Percentiles rank a stretch among this genome's conserved stretches.
Evolutionary conservation across 2,888 invertebrate genomes (phyloP).

Genomic region (Zaprionus lineosus): DNA sequence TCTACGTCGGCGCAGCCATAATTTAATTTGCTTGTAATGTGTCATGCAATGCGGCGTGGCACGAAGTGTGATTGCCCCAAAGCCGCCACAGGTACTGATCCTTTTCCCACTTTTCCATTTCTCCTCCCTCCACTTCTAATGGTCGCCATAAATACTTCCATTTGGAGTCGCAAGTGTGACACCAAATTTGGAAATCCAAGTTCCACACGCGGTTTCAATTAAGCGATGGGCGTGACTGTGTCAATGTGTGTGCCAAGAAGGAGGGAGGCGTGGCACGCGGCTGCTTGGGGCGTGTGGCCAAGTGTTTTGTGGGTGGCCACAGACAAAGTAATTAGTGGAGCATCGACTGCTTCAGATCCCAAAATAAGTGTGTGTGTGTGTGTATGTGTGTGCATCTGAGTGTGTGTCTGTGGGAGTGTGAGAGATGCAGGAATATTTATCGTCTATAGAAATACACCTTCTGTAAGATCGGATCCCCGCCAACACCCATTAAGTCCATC

Average conservation of each 20-base stretch:
- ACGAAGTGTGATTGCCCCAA: conserved; percentile 21
- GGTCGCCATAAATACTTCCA: conserved; percentile 43
- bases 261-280: conserved; percentile 33
- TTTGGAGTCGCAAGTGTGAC: conserved; percentile 9
- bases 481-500: too few species aligned
- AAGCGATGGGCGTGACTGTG: conserved; percentile 49
- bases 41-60: conserved; percentile 21
- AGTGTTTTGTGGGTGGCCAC: background rate
- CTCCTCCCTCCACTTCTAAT: conserved; percentile 22
- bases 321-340: too few species aligned
- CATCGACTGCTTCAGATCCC: too few species aligned
- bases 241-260: conserved; percentile 41
- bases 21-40: conserved; percentile 69
- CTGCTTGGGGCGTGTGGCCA: too few species aligned
- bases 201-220: conserved; percentile 58
- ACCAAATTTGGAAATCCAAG: conserved; percentile 33
- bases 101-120: too few species aligned
- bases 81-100: too few species aligned
- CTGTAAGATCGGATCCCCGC: too few species aligned
- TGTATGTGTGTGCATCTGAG: too few species aligned
- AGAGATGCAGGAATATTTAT: too few species aligned
- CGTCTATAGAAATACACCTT: too few species aligned
- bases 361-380: too few species aligned
- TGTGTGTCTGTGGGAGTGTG: too few species aligned
- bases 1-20: conserved; percentile 51